Conservation (phyloP, 2,113 vertebrate species). For the Ceratotherium simum region DNA sequence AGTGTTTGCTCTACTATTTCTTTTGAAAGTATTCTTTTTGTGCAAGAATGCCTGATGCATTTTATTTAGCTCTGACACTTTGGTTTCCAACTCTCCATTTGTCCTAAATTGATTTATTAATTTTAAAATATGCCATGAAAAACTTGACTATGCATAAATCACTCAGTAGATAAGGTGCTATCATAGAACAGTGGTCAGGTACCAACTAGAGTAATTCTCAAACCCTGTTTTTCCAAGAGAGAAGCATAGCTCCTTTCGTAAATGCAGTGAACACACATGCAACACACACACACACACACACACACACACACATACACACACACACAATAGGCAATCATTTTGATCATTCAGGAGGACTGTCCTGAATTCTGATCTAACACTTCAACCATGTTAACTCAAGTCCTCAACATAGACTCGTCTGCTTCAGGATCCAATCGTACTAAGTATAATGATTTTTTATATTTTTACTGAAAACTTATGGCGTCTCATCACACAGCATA, state of each 20-base stretch:
- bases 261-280: background rate
- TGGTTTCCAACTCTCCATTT: background rate
- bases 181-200: background rate
- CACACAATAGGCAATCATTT: background rate
- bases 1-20: background rate
- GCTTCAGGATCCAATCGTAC: background rate
- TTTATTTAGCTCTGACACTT: background rate
- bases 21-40: background rate
- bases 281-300: background rate
- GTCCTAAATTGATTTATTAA: background rate
- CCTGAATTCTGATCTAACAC: background rate
- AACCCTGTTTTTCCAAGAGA: background rate
- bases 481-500: background rate
- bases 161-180: background rate
- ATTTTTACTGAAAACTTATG: background rate
- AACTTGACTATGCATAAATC: background rate
- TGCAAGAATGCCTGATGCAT: background rate
- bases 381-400: background rate
- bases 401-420: background rate
- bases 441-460: background rate
- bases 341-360: background rate
- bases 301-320: rapidly evolving
- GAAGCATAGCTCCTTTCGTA: background rate
- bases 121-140: slow-evolving; percentile 36
- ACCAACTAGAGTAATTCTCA: slow-evolving; percentile 9